Evolutionary conservation across 1,140 invertebrate genomes (phyloP).

Genomic region (Lerema accius): DNA sequence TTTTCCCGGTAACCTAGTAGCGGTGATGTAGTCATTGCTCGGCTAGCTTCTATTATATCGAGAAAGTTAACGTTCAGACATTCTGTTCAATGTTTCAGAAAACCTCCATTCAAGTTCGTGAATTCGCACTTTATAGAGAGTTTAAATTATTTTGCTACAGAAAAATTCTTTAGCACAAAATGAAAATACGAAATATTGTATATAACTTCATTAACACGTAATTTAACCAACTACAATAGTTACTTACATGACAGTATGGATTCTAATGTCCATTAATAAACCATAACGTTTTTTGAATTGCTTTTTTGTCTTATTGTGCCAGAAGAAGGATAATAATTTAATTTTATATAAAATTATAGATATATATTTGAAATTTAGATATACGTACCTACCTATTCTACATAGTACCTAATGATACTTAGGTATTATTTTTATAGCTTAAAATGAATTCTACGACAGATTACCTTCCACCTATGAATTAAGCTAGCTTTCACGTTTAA

Average conservation of each 20-base stretch:
- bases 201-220: too few species aligned
- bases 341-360: too few species aligned
- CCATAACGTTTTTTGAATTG: too few species aligned
- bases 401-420: too few species aligned
- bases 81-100: constrained; percentile 21
- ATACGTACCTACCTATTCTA: too few species aligned
- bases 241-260: too few species aligned
- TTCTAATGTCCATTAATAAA: too few species aligned
- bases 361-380: too few species aligned
- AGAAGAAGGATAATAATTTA: too few species aligned
- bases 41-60: background rate
- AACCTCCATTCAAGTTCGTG: background rate
- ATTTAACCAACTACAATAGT: too few species aligned
- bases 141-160: background rate
- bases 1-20: background rate
- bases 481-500: constrained; percentile 1
- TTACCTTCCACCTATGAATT: background rate
- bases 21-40: background rate
- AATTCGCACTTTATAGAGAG: background rate
- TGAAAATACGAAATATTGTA: too few species aligned
- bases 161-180: background rate
- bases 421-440: background rate
- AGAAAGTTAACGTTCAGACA: constrained; percentile 1
- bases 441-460: background rate
- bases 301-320: too few species aligned